Evolutionary conservation across 2,888 invertebrate genomes (phyloP), one percentile per base, ranked within the genome.

Genomic region (Lissonota sp.): DNA sequence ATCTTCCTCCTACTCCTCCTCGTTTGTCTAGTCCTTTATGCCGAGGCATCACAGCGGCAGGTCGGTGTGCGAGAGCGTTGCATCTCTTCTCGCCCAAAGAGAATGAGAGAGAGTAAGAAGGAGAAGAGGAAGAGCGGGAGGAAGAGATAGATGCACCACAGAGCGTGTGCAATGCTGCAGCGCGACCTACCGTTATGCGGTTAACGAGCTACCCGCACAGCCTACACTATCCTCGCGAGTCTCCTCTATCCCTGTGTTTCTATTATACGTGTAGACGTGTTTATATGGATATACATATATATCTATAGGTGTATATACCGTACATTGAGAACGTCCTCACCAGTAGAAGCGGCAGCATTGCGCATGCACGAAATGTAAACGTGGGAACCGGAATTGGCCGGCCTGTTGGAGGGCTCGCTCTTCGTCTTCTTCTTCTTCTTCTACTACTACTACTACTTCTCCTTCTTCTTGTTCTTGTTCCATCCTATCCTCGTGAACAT

Each of bases 361-460:
- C 92, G 91, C 92, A 92, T 92, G 92, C 92, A 91, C 92, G 92
- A 92, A 92, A 92, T 92, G 91, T 92, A 91, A 92, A 92, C 92
- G 92, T 92, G 92, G 92, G 92, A 92, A 92, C 92, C 92, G 92
- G 92, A 92, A 92, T 92, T 90, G 90, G 86, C 86, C 86, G 83
- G 85, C 79, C 82, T 74, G 74, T 81, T 74, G 73, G 78, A 81
- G 74, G 78, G 74, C 64, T 78, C 67, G 57, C 77, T 77, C 67
- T 77, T 77, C 77, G 70, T 78, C 75, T 70, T 63, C 64, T 78
- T 71, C 78, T 64, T 55, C 66, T 66, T 62, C 64, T 70, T 63
- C 70, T 80, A 63, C 26, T 76, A 69, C 67, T 40, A 42, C 44
- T 66, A 26, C 44, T 75, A 40, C 60, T 66, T 42, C 55, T 49